A percentile compares a stretch with the other conserved stretches of the same genome.
These are phyloP conservation scores for Erythrolamprus reginae DNA, from an alignment of 2,113 vertebrate genomes.

Conservation along the genomic window DNA sequence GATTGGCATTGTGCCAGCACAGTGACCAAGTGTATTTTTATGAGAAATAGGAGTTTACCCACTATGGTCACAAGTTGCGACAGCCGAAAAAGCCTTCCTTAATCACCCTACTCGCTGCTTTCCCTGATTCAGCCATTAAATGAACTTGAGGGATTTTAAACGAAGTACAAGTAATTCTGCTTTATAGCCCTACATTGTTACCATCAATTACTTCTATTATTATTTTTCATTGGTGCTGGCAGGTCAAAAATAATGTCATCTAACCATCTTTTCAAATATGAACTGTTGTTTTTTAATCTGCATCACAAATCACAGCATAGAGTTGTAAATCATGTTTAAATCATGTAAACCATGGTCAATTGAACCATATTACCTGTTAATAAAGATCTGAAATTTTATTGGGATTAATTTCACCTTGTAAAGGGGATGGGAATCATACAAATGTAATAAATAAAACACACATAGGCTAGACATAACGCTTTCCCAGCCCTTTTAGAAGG, in stretches of 20 bases:
- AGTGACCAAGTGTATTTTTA: neutral
- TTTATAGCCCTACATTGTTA: slow-evolving; percentile 10
- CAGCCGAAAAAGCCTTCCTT: neutral
- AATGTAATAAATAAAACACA: neutral
- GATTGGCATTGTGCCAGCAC: neutral
- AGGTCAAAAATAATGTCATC: neutral
- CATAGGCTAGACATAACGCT: neutral
- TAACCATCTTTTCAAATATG: neutral
- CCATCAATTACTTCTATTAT: neutral
- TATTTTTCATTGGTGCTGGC: neutral
- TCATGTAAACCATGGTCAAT: neutral
- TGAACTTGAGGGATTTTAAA: neutral
- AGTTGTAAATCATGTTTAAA: neutral
- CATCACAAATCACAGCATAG: neutral
- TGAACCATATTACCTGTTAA: neutral
- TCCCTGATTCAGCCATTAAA: neutral
- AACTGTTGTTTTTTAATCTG: neutral
- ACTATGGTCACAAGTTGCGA: neutral
- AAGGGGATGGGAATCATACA: neutral
- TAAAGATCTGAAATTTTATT: neutral
- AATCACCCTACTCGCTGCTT: neutral
- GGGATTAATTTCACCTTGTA: neutral
- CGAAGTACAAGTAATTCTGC: neutral
- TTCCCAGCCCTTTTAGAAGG: neutral
- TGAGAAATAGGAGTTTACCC: neutral